phyloP scores from a whole-genome alignment of 2,888 invertebrate genomes.

The Lepidochitona cinerea region DNA sequence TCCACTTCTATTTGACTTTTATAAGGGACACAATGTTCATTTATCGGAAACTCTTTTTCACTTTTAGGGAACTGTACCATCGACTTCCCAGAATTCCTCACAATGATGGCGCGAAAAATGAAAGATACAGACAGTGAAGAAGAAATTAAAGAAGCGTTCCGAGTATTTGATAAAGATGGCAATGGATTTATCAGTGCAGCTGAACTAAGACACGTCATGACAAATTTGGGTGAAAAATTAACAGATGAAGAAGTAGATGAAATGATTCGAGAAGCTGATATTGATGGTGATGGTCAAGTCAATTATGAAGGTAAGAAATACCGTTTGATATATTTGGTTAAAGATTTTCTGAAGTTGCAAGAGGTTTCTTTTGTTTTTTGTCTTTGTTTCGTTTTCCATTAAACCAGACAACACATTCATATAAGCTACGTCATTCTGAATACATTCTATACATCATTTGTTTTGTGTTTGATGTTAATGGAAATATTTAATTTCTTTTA shows the following conservation, averaged over 20 bases:
- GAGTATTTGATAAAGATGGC: neutral
- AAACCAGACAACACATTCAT: too few relatives aligned
- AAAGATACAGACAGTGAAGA: neutral
- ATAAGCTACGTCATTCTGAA: too few relatives aligned
- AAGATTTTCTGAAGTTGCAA: too few relatives aligned
- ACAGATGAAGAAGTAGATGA: neutral
- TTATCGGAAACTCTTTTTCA: too few relatives aligned
- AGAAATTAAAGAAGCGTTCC: neutral
- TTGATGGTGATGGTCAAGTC: neutral
- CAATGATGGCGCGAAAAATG: neutral
- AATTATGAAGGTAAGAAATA: neutral
- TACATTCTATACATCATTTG: too few relatives aligned
- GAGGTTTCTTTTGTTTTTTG: too few relatives aligned
- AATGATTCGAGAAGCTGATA: neutral
- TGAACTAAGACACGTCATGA: neutral
- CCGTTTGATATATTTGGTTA: too few relatives aligned
- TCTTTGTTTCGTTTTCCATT: too few relatives aligned
- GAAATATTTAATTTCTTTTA: too few relatives aligned
- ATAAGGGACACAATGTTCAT: too few relatives aligned
- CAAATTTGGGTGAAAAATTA: neutral
- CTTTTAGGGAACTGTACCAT: neutral
- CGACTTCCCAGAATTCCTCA: neutral
- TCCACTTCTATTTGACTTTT: too few relatives aligned
- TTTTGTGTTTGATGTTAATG: too few relatives aligned
- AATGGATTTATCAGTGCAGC: neutral